Evolutionary conservation across 2,888 invertebrate species (phyloP), one percentile per base, ranked within the genome.

Genomic region (Caenorhabditis auriculariae): DNA sequence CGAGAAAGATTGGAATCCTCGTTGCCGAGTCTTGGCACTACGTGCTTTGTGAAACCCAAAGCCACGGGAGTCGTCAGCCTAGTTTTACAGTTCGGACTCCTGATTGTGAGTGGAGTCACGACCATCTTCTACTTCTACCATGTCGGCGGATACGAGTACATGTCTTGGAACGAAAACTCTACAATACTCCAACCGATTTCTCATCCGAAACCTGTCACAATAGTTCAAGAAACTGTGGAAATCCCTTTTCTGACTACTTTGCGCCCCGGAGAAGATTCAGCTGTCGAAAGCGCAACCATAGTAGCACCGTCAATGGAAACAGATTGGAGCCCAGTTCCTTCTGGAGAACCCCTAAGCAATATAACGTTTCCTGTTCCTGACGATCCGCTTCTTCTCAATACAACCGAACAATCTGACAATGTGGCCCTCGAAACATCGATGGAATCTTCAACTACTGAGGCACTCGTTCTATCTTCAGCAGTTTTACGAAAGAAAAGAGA

Each of bases 121-220:
- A 49, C 63, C 0, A 51, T 73, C 27, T 73, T 70, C 46, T 69
- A 69, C 39, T 73, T 73, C 51, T 73, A 73, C 39, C 73, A 73
- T 26, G 63, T 73, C n/a, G 73, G 73, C 12, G 73, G 73, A 15
- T 70, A 70, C 42, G 70, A 70, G 37, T 70, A 70, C 39, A 60
- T 66, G 52, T 54, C 54, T 21, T 70, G 70, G 70, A 70, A 70
- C 41, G 70, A 70, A 38, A 70, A 70, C 23, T 65, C 66, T 0
- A 70, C 70, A 3, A 70, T 70, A 38, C 42, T 70, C 43, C 65
- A 67, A 38, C 69, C 69, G n/a, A 51, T 69, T 9, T 57, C 61
- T 41, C 60, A 62, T 41, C 32, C n/a, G 7, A 19, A 6, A 9
- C 9, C 7, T 9, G 21, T 9, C 7, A 6, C 41, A 41, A 21